phyloP scores from a whole-genome alignment of 2,888 invertebrate species.

The Lepidochrysops patricia region DNA sequence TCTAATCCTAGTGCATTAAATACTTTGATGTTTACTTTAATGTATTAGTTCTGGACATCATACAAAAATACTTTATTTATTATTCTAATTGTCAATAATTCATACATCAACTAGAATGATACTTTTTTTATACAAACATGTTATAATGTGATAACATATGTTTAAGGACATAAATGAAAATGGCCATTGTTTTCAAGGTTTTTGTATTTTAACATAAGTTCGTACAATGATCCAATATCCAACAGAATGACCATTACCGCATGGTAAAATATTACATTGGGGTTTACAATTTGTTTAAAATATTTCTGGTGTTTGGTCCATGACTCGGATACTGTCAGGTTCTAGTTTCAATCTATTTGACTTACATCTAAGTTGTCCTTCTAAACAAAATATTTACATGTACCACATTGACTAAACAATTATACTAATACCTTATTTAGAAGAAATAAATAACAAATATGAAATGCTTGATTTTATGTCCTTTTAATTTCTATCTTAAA shows the following conservation, averaged over 20 bases:
- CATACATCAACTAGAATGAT: too few species aligned
- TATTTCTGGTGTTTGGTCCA: constrained; percentile 60
- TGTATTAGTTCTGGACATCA: too few species aligned
- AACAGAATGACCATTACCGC: constrained; percentile 53
- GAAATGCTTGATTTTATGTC: constrained; percentile 67
- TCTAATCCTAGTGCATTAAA: too few species aligned
- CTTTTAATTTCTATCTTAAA: constrained; percentile 57
- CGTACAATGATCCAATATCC: constrained; percentile 69
- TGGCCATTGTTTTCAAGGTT: constrained; percentile 49
- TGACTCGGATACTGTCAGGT: constrained; percentile 45
- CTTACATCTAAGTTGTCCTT: constrained; percentile 69
- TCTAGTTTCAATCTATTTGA: constrained; percentile 41
- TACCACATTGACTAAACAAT: constrained; percentile 69
- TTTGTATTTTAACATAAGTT: constrained; percentile 69
- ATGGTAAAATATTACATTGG: constrained; percentile 25
- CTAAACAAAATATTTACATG: constrained; percentile 71
- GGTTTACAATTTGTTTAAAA: constrained; percentile 38
- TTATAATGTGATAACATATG: too few species aligned
- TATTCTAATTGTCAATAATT: too few species aligned
- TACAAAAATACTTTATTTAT: too few species aligned
- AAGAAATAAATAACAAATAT: constrained; percentile 73
- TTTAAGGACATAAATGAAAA: constrained; percentile 36
- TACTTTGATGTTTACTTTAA: too few species aligned
- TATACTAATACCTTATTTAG: constrained; percentile 65
- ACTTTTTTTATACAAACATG: too few species aligned